Conservation (phyloP, 2,797 vertebrate species). For the Xenopus petersii region DNA sequence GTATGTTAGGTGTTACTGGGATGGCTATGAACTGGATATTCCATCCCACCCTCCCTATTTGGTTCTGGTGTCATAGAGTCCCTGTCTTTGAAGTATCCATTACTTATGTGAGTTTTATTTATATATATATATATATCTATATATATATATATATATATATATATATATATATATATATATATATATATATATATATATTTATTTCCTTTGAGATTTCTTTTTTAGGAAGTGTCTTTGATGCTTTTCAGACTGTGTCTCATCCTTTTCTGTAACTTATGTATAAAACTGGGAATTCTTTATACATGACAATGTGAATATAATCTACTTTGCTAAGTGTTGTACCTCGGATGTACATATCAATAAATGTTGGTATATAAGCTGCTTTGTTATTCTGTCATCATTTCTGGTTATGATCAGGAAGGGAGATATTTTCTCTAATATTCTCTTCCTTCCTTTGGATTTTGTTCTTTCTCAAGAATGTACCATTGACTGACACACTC, state of each 20-base stretch:
- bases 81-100: constrained; percentile 26
- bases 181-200: background rate
- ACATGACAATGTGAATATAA: constrained; percentile 58
- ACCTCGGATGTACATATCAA: constrained; percentile 96
- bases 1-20: constrained; percentile 24
- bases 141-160: background rate
- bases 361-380: constrained; percentile 96
- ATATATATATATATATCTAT: background rate
- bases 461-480: too few relatives aligned
- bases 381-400: constrained; percentile 43
- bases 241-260: constrained; percentile 73
- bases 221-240: constrained; percentile 51
- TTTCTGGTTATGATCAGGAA: too few relatives aligned
- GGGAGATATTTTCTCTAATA: too few relatives aligned
- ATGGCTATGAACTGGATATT: constrained; percentile 4
- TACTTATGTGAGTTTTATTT: constrained; percentile 1
- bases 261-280: constrained; percentile 77
- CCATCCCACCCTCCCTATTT: constrained; percentile 6
- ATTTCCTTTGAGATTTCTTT: constrained; percentile 17
- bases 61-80: constrained; percentile 10
- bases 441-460: too few relatives aligned
- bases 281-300: constrained; percentile 72
- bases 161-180: background rate
- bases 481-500: too few relatives aligned
- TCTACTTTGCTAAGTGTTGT: constrained; percentile 92